Evolutionary conservation across 2,797 vertebrate genomes (phyloP), one percentile per base, ranked within the genome.

Genomic region (Lepidocolaptes lacrymiger): DNA sequence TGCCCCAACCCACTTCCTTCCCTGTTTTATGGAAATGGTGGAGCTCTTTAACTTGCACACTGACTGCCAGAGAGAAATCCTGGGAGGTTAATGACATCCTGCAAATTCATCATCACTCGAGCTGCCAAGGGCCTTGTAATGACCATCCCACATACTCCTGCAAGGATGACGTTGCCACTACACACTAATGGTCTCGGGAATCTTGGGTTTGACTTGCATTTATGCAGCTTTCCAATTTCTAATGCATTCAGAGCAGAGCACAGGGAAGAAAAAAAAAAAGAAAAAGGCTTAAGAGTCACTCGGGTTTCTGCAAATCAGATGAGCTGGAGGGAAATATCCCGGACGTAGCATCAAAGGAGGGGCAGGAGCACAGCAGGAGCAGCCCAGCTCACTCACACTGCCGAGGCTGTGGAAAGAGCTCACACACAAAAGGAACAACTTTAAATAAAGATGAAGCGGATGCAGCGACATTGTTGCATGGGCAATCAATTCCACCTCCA

Each of bases 401-500:
- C 91, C 28, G 61, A 71, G 78, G 51, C 9, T 77, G 55, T 26
- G 79, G 28, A 88, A 67, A 59, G 73, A 89, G 85, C 82, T 87
- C 61, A 67, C 0, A 18, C 62, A 89, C 84, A 94, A 94, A 96
- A 93, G 94, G 66, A 91, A 75, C 66, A 89, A 67, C 76, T 95
- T 94, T 93, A 95, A 84, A 84, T 92, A 96, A 95, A 95, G 96
- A 96, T 89, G 90, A 96, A 95, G 88, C 22, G 1, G 62, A 93
- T 63, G 62, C 72, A 69, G 86, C 0, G 76, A 75, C 88, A 89
- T 71, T 88, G 94, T 48, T 46, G 74, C 37, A 51, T 0, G 4
- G 83, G 48, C 5, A 4, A 85, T 84, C 77, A 71, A 34, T 58
- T 74, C 71, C 80, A n/a, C 61, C 89, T 73, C 43, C 58, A 88